Conservation (phyloP, 2,113 vertebrate genomes). For the Catagonus wagneri region DNA sequence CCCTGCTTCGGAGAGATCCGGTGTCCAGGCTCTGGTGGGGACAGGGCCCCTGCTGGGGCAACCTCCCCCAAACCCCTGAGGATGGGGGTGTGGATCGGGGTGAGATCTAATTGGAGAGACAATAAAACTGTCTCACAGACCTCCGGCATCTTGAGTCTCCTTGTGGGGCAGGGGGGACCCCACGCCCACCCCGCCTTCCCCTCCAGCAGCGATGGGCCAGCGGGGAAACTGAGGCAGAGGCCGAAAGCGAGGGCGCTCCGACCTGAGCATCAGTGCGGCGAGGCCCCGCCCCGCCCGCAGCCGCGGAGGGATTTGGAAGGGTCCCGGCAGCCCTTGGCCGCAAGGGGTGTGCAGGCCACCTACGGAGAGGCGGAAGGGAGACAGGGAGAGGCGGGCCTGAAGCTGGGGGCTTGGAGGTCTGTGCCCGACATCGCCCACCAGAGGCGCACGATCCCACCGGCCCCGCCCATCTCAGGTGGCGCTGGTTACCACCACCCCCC, state of each 20-base stretch:
- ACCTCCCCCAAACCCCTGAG: not conserved
- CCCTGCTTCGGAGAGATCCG: not conserved
- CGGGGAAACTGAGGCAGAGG: not conserved
- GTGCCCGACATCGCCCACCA: no score
- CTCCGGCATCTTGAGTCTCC: not conserved
- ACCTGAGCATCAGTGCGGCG: not conserved
- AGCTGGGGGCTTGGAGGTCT: no score
- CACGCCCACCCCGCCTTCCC: not conserved
- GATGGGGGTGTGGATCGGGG: not conserved
- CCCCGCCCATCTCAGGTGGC: not conserved
- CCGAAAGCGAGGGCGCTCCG: rapidly evolving
- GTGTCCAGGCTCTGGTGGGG: not conserved
- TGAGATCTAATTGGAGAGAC: not conserved
- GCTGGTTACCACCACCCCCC: not conserved
- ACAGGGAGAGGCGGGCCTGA: not conserved
- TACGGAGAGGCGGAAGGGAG: not conserved
- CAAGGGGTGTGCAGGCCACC: not conserved
- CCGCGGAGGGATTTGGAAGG: conserved; percentile 24
- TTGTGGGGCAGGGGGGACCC: not conserved
- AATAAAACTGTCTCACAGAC: conserved; percentile 68
- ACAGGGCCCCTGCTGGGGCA: not conserved
- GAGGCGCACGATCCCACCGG: not conserved
- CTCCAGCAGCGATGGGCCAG: no score
- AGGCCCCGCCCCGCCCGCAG: conserved; percentile 14
- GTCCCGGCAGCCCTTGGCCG: no score